Evolutionary conservation across 2,113 vertebrate species (phyloP).

Genomic region (Sula dactylatra): DNA sequence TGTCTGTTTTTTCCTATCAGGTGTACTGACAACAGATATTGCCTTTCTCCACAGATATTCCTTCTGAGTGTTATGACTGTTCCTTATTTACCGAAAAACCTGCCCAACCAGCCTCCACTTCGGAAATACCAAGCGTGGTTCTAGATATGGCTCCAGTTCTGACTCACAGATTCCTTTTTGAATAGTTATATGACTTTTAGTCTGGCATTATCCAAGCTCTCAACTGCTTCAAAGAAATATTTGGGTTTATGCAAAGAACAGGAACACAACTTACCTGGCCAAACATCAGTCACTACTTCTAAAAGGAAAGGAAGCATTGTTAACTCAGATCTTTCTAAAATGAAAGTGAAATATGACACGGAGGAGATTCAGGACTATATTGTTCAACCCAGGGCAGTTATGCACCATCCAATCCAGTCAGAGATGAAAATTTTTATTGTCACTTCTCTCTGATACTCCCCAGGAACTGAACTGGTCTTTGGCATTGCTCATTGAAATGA

Average conservation of each 20-base stretch:
- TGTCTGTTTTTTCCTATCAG: not conserved
- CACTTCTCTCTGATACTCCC: not conserved
- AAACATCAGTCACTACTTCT: not conserved
- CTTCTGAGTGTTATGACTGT: not conserved
- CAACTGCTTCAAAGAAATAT: not conserved
- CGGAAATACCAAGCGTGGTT: not conserved
- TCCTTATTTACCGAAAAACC: not conserved
- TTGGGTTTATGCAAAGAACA: not conserved
- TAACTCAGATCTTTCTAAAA: not conserved
- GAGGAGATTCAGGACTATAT: not conserved
- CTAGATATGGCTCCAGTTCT: not conserved
- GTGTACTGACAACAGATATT: not conserved
- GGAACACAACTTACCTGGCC: not conserved
- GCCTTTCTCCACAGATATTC: not conserved
- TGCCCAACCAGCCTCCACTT: not conserved
- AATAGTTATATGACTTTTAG: not conserved
- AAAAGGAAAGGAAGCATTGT: not conserved
- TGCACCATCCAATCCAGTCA: not conserved
- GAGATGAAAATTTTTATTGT: not conserved
- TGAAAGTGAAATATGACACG: not conserved
- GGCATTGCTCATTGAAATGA: not conserved
- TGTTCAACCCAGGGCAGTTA: not conserved
- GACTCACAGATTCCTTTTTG: not conserved
- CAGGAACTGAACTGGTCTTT: not conserved
- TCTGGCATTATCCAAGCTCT: not conserved